Conservation (phyloP, 2,797 vertebrate species). For the Liparis tanakae region DNA sequence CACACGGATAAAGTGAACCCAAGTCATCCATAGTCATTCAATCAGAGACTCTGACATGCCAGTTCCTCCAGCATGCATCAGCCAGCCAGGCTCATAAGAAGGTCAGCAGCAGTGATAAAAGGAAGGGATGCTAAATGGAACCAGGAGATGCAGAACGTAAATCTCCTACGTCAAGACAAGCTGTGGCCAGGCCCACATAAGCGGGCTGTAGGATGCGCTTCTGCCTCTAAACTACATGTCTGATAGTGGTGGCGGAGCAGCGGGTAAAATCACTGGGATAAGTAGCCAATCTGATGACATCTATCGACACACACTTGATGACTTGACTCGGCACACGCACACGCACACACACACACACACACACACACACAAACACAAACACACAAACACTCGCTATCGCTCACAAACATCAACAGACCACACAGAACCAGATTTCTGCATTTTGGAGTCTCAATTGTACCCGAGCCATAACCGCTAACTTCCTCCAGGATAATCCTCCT, state of each 20-base stretch:
- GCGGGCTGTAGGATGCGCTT: constrained; percentile 51
- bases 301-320: constrained; percentile 60
- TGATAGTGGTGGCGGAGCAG: constrained; percentile 44
- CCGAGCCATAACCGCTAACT: constrained; percentile 72
- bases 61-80: constrained; percentile 32
- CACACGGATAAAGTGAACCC: constrained; percentile 29
- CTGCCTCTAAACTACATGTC: constrained; percentile 59
- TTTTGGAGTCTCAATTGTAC: constrained; percentile 49
- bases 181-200: constrained; percentile 59
- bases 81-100: constrained; percentile 17
- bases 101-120: constrained; percentile 48
- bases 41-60: constrained; percentile 40
- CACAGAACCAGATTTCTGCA: constrained; percentile 50
- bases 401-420: constrained; percentile 62
- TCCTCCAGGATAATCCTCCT: constrained; percentile 66
- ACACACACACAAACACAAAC: constrained; percentile 26
- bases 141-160: constrained; percentile 45
- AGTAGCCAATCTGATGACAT: constrained; percentile 67
- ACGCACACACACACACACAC: constrained; percentile 19
- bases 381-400: constrained; percentile 49
- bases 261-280: constrained; percentile 51
- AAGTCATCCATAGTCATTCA: constrained; percentile 39
- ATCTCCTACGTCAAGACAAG: constrained; percentile 57
- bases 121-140: constrained; percentile 50
- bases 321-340: constrained; percentile 24